Evolutionary conservation across 1,140 invertebrate genomes (phyloP), one percentile per base, ranked within the genome.

Genomic region (Centruroides sculpturatus): DNA sequence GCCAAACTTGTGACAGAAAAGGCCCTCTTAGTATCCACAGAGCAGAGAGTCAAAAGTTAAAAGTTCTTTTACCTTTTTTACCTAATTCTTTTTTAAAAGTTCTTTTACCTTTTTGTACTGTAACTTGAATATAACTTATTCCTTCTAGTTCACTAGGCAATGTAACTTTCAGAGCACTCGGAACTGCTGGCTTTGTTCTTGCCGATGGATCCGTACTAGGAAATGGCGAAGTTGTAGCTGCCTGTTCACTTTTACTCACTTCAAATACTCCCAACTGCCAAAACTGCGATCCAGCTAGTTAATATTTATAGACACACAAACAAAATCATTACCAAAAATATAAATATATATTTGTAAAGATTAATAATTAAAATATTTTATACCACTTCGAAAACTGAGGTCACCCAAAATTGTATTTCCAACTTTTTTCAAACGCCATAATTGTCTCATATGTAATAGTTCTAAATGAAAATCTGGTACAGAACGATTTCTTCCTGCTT

Each of bases 381-480:
- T 41, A 82, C 82, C 80, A 65, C 92, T 94, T 66, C 89, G 80
- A 73, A 94, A 97, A 75, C 91, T 97, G 3, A 98, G 80, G 77
- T 98, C 94, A 1, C 94, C 94, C 55, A 98, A 85, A 64, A 98
- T 97, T 0, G 86, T 85, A 70, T 92, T 95, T 0, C 89, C 91
- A 1, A 94, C 87, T 79, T 97, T 97, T 73, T 95, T 94, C 3
- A 98, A 73, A 59, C 92, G 78, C 92, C 92, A 98, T 69, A 92
- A 94, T 70, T 96, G 92, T 55, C 93, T 75, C 48, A 98, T 77
- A 62, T 88, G 78, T 2, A 96, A 70, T 53, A 98, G 74, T 72
- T 98, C 93, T 64, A 92, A 86, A 70, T 97, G 92, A 72, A 97
- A 98, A 71, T 97, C 92, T 9, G 85, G 66, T 13, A 74, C 66